Base-by-base conservation (phyloP, 2,888 invertebrate species). In the Autographa pulchrina region DNA sequence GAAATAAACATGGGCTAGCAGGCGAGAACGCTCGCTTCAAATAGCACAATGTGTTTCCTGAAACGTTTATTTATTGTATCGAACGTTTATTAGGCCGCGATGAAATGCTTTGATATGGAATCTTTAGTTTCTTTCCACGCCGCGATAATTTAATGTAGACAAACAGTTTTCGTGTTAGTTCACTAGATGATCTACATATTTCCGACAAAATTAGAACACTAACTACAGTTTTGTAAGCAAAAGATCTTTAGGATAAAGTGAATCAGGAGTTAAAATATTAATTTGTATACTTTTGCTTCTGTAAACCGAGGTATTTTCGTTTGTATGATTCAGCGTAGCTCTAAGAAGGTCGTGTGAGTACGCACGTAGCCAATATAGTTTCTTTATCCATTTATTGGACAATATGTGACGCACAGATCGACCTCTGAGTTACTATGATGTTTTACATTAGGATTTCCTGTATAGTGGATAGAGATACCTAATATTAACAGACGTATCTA, bases 41-140 rank as follows among this genome's bases (percentile, higher is more conserved):
- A 89, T 88, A 89, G 85, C 85, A 68, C 83, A 81, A 78, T 84
- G 83, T 84, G 83, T 86, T 91, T 88, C 89, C 88, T 86, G 62
- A 75, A 65, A 63, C 88, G 89, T 85, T 86, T 87, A 85, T 85
- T 85, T 88, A 86, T 85, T 79, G 75, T 85, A 84, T 84, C 77
- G 72, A 85, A 78, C 78, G 74, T 84, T 85, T 88, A 88, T 85
- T 83, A 82, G 75, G 67, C 69, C 78, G 74, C 74, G 84, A 81
- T 86, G 85, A 88, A 86, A 88, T 75, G 78, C 84, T 88, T 86
- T 85, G 84, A 85, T 85, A 80, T 77, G 74, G 76, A 80, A 74
- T 69, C 72, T 73, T 72, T 65, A 74, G 72, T 78, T 80, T 83
- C 80, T 82, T 82, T 82, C 76, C 65, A 32, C 78, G 65, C 63